Base-by-base conservation (phyloP, 2,888 invertebrate genomes). In the Mechanitis mazaeus region DNA sequence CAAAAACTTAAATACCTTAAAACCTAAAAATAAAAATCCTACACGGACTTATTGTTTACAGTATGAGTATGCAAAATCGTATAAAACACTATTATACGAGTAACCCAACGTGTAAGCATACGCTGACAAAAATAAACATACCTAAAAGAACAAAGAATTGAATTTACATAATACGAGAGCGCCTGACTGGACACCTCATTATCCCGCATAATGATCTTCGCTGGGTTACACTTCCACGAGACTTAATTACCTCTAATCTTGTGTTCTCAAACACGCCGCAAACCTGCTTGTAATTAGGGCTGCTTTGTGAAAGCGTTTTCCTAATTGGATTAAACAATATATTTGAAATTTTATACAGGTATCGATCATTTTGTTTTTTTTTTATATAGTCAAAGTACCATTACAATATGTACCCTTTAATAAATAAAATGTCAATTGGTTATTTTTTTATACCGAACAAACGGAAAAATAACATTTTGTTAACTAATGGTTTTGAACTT, bases 241-340 rank as follows among this genome's bases (percentile, higher is more conserved):
- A 83, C 84, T 85, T 86, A 85, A 87, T 87, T 86, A 85, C 84
- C 82, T 80, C 81, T 86, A 86, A 87, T 87, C 85, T 84, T 81
- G 83, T 78, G 81, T 85, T 85, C 83, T 75, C 79, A 82, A 84
- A 81, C 84, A 82, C 80, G 79, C 81, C 82, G 79, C 81, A 81
- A 83, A 80, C 79, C 81, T 76, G 77, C 78, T 78, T 75, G 79
- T 84, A 83, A 87, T 85, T 85, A 84, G 81, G 84, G 83, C 81
- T 79, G 83, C 81, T 79, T 79, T 56, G 54, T 54, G 47, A 56
- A 59, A 63, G 53, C 54, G 63, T 58, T 63, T 56, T 63, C 38
- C 46, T 63, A 59, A 56, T 54, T 63, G 58, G 9, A 11, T 42
- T 50, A 3, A 31, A 50, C 28, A 31, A 31, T 50, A 31, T 50